phyloP scores from a whole-genome alignment of 2,113 vertebrate species.

The Willisornis vidua region DNA sequence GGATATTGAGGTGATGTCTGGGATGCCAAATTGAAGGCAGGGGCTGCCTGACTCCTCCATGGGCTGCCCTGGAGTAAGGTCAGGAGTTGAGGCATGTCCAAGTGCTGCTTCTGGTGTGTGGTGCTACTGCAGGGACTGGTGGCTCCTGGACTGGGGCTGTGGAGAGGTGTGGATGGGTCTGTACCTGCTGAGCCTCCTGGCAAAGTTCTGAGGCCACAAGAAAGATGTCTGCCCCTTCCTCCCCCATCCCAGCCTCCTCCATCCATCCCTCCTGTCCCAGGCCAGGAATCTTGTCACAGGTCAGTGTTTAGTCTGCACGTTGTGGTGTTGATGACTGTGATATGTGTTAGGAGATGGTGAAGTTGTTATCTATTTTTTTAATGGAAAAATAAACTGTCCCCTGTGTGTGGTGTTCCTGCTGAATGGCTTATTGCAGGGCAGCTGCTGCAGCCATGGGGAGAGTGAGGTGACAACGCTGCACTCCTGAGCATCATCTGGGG shows the following conservation, averaged over 20 bases:
- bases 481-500: background rate
- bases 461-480: background rate
- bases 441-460: background rate
- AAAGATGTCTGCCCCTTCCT: background rate
- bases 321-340: conserved; percentile 55
- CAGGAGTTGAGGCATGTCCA: background rate
- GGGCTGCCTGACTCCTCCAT: accelerated
- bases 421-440: background rate
- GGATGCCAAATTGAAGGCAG: background rate
- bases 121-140: background rate
- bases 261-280: background rate
- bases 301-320: background rate
- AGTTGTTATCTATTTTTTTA: conserved; percentile 64
- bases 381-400: conserved; percentile 62
- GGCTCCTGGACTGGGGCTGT: background rate
- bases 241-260: background rate
- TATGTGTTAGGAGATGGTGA: conserved; percentile 51
- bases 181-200: background rate
- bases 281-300: background rate
- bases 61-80: background rate
- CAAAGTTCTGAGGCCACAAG: background rate
- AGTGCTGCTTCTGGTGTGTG: background rate
- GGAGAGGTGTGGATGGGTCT: background rate
- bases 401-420: background rate
- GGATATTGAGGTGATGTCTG: background rate